Base-by-base conservation (phyloP, 2,113 vertebrate species). In the Amphilophus citrinellus region DNA sequence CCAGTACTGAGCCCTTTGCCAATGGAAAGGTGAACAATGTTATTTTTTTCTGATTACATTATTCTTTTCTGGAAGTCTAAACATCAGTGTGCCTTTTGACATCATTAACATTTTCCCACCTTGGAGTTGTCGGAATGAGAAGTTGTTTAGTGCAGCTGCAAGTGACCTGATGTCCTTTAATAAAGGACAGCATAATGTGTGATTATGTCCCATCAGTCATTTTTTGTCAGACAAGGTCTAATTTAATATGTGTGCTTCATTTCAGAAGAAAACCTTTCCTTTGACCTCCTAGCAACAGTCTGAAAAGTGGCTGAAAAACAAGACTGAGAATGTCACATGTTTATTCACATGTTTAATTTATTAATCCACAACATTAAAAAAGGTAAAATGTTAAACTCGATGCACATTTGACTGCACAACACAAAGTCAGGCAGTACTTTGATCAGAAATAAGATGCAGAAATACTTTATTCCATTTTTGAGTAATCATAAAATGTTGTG, bases 191-290 rank as follows among this genome's bases (percentile, higher is more conserved):
- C 76, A 60, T 57, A 73, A 77, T 78, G 30, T 80, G 76, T 84
- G 85, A 88, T 89, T 71, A 77, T 30, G 6, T 62, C 27, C 79
- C 82, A 89, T 87, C 87, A 81, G 84, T 89, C 89, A 87, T 20
- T 76, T 30, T 73, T 47, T 81, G 85, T 79, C 85, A 68, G 59
- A 66, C 5, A 15, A 35, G 22, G 78, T n/a, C 27, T 65, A 78
- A 84, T 84, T 71, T 30, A 2, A 10, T n/a, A 42, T 15, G 9
- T 32, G 15, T 27, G 7, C 50, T 62, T 82, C 63, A 80, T 53
- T 78, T 63, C 47, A 61, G 18, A 20, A 62, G 39, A 44, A 60
- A 37, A 44, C 73, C 39, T 77, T 42, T 47, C 2, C 11, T 17
- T 10, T 9, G 9, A 61, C 77, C 73, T 83, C 32, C 9, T 30